Percentiles rank a stretch among this genome's conserved stretches.
phyloP scores from a whole-genome alignment of 2,797 vertebrate species.

The Harpagifer antarcticus region DNA sequence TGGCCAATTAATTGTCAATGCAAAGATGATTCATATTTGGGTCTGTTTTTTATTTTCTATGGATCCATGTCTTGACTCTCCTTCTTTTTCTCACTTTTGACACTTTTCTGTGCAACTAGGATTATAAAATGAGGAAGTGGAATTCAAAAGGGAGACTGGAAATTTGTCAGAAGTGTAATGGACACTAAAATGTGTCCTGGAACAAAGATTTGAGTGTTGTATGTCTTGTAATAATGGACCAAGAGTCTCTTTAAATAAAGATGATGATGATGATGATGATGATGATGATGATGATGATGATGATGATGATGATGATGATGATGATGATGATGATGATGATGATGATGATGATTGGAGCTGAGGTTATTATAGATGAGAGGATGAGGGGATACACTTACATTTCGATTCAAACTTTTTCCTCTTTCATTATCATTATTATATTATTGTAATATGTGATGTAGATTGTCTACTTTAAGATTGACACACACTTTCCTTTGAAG shows the following conservation, averaged over 20 bases:
- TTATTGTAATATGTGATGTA: not conserved
- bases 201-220: too few relatives aligned
- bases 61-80: conserved; percentile 38
- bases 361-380: conserved; percentile 17
- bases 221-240: too few relatives aligned
- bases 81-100: conserved; percentile 42
- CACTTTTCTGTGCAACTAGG: conserved; percentile 26
- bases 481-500: not conserved
- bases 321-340: too few relatives aligned
- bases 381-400: not conserved
- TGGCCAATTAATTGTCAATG: conserved; percentile 51
- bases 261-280: too few relatives aligned
- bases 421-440: not conserved
- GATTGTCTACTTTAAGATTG: conserved; percentile 1
- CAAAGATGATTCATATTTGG: conserved; percentile 60
- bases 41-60: conserved; percentile 49
- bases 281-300: too few relatives aligned
- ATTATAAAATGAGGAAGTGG: conserved; percentile 44
- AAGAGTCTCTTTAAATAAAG: too few relatives aligned
- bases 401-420: not conserved
- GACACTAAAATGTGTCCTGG: conserved; percentile 31
- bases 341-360: too few relatives aligned
- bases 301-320: too few relatives aligned
- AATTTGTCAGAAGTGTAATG: conserved; percentile 39
- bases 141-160: conserved; percentile 13